Base-by-base conservation (phyloP, 2,797 vertebrate genomes). In the Poeciliopsis paucimaculata region DNA sequence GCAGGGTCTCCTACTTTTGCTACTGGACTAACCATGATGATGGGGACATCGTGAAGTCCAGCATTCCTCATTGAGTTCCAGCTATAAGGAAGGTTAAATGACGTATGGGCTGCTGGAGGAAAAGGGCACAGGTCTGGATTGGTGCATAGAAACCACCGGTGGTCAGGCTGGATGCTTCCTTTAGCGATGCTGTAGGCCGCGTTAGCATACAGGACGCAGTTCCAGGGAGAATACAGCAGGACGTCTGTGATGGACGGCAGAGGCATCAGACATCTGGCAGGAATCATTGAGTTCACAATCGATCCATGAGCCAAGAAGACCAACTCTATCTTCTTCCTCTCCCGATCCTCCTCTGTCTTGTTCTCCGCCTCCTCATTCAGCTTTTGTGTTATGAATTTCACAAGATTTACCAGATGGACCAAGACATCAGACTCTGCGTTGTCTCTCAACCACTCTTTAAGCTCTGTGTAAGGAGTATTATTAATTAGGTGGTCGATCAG, bases 221-320 rank as follows among this genome's bases (percentile, higher is more conserved):
- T 75, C 74, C 74, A 75, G n/a, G 74, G 74, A 46, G 74, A 46
- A 46, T 75, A 75, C 2, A 75, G 51, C 26, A 75, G 41, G 5
- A 62, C 41, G 5, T 75, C 74, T 60, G 16, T 45, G 74, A 75
- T 62, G 55, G n/a, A 11, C 51, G 51, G 0, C n/a, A 62, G 74
- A 11, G 74, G 74, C 74, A 75, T 2, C 74, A 75, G 11, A 62
- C 39, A 75, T 31, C 9, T 3, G 18, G 74, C 55, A 60, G 74
- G 55, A 7, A 75, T 34, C 55, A 46, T 46, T 1, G 0, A 8
- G 74, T 20, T 20, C 16, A 15, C 39, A 7, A 75, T 75, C 41
- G 6, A n/a, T 62, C 74, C 74, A 75, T 75, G 74, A 31, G 74
- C 74, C 18, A 75, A 57, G 20, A 75, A 75, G 10, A 60, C 3